Conservation (phyloP, 2,797 vertebrate species). For the Argentina silus region DNA sequence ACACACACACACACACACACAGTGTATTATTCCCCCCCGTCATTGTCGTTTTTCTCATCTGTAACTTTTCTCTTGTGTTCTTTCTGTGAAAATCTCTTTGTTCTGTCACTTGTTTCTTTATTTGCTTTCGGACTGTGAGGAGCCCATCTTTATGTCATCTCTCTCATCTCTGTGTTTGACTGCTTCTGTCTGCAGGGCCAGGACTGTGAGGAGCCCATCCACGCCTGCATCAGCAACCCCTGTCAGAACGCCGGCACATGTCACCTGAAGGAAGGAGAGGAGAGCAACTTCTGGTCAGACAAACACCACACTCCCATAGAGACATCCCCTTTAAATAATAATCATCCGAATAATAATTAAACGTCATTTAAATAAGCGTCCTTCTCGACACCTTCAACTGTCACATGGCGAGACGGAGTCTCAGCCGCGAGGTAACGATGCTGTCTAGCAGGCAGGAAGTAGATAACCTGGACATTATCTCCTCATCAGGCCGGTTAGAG, state of each 20-base stretch:
- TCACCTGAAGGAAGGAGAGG: conserved; percentile 93
- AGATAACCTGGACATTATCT: too few species aligned
- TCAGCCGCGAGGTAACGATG: too few species aligned
- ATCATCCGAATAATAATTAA: too few species aligned
- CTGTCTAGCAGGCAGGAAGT: too few species aligned
- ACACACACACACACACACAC: too few species aligned
- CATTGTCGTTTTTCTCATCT: not conserved
- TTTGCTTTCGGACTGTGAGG: too few species aligned
- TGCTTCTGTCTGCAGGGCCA: not conserved
- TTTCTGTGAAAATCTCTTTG: conserved; percentile 3
- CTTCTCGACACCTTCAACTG: too few species aligned
- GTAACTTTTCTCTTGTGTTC: not conserved
- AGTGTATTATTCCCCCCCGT: too few species aligned
- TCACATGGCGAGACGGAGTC: too few species aligned
- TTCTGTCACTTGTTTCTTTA: not conserved
- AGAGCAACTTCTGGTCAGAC: conserved; percentile 64
- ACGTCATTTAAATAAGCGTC: too few species aligned
- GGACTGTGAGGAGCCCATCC: conserved; percentile 91
- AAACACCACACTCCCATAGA: not conserved
- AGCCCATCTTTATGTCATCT: conserved; percentile 5
- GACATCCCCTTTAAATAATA: not conserved
- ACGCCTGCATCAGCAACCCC: conserved; percentile 93
- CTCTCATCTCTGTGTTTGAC: not conserved
- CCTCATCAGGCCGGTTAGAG: too few species aligned
- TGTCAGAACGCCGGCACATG: conserved; percentile 93